Percentiles rank a stretch among this genome's conserved stretches.
Conservation (phyloP, 2,113 vertebrate genomes). For the Amazona guildingii region DNA sequence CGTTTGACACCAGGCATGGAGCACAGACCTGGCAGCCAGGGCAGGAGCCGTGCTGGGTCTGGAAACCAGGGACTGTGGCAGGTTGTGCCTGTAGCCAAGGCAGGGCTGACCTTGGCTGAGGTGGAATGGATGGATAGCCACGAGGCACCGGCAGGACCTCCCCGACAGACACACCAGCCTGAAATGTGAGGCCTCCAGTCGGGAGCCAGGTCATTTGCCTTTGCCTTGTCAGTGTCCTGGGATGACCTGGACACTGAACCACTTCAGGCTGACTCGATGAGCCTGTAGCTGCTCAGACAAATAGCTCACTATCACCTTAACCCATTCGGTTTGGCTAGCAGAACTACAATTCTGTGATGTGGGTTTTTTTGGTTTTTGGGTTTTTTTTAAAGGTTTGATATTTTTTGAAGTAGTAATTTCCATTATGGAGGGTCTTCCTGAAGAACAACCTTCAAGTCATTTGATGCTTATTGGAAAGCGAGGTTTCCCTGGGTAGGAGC, state of each 20-base stretch:
- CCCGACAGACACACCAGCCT: neutral
- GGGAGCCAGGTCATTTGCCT: neutral
- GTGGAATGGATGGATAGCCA: conserved; percentile 4
- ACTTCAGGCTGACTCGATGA: neutral
- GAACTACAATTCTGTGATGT: neutral
- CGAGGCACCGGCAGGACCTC: neutral
- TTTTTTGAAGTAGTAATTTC: neutral
- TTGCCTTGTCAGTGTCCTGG: conserved; percentile 27
- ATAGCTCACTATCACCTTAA: neutral
- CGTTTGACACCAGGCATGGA: neutral
- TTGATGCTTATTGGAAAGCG: neutral
- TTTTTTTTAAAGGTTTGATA: neutral
- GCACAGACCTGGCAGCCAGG: neutral
- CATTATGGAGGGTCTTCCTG: neutral
- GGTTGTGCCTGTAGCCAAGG: neutral
- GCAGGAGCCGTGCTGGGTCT: neutral
- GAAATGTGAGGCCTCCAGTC: neutral
- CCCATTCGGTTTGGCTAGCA: neutral
- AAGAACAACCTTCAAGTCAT: neutral
- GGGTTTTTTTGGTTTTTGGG: neutral
- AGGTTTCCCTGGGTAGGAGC: neutral
- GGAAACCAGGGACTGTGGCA: neutral
- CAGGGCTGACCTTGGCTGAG: conserved; percentile 33
- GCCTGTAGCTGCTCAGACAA: neutral
- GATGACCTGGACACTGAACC: conserved; percentile 11